A percentile compares a stretch with the other conserved stretches of the same genome.
phyloP scores from a whole-genome alignment of 2,113 vertebrate species.

The Glaucomys volans region DNA sequence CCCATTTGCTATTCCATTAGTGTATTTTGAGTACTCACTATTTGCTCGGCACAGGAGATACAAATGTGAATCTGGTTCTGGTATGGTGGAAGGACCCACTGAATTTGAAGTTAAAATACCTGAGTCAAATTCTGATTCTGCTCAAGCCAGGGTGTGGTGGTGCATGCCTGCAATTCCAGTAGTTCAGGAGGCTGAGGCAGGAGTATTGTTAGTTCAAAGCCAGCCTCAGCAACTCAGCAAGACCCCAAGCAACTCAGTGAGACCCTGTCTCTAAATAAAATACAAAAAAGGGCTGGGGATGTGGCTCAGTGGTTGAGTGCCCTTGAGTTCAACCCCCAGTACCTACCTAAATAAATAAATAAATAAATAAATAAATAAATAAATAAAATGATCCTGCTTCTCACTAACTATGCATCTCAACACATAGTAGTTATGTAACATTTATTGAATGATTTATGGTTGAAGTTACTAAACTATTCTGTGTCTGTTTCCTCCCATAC shows the following conservation, averaged over 20 bases:
- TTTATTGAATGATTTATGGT: background rate
- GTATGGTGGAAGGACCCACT: background rate
- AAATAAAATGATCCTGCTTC: background rate
- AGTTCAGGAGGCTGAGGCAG: too few relatives aligned
- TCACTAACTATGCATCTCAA: background rate
- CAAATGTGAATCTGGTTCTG: background rate
- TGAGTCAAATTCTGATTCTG: background rate
- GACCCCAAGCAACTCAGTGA: too few relatives aligned
- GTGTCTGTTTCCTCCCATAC: background rate
- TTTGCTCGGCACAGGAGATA: background rate
- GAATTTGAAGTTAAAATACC: background rate
- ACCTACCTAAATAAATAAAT: too few relatives aligned
- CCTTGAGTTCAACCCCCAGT: too few relatives aligned
- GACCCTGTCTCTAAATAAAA: too few relatives aligned
- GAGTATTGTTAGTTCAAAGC: too few relatives aligned
- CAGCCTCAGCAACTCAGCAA: too few relatives aligned
- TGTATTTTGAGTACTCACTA: background rate
- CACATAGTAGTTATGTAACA: background rate
- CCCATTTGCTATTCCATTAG: background rate
- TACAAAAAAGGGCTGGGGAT: too few relatives aligned
- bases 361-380: too few relatives aligned
- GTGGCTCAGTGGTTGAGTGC: too few relatives aligned
- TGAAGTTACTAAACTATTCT: slow-evolving; percentile 26
- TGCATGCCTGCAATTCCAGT: too few relatives aligned
- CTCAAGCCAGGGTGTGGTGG: background rate